phyloP scores from a whole-genome alignment of 1,140 invertebrate species.

The Drosophila santomea region DNA sequence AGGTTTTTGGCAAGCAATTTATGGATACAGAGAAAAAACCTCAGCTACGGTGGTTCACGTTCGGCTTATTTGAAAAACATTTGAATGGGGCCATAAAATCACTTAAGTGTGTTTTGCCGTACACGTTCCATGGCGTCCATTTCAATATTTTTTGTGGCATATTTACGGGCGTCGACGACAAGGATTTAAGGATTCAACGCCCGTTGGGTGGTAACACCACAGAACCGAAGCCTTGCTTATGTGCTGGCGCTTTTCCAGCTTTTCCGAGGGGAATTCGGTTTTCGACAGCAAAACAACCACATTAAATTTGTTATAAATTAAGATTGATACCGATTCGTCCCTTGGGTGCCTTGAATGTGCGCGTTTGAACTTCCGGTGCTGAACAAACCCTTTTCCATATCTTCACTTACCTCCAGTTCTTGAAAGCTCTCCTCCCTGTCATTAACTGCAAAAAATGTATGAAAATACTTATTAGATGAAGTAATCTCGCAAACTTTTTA shows the following conservation, averaged over 20 bases:
- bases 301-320: constrained; percentile 80
- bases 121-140: constrained; percentile 42
- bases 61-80: constrained; percentile 71
- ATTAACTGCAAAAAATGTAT: constrained; percentile 25
- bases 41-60: constrained; percentile 28
- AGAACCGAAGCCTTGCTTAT: constrained; percentile 21
- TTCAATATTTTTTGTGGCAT: constrained; percentile 54
- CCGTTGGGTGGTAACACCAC: constrained; percentile 20
- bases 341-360: constrained; percentile 1
- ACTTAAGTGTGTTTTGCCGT: constrained; percentile 70
- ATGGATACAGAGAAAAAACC: constrained; percentile 25
- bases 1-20: constrained; percentile 43
- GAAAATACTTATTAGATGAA: constrained; percentile 8
- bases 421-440: not conserved
- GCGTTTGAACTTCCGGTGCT: not conserved
- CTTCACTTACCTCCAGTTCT: constrained; percentile 54
- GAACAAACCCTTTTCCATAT: constrained; percentile 2
- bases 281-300: constrained; percentile 41
- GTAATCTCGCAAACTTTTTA: not conserved
- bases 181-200: constrained; percentile 21
- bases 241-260: constrained; percentile 22
- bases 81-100: constrained; percentile 76
- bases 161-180: constrained; percentile 54
- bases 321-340: constrained; percentile 72
- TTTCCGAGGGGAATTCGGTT: constrained; percentile 50